Base-by-base conservation (phyloP, 2,113 vertebrate species). In the Myodes glareolus region DNA sequence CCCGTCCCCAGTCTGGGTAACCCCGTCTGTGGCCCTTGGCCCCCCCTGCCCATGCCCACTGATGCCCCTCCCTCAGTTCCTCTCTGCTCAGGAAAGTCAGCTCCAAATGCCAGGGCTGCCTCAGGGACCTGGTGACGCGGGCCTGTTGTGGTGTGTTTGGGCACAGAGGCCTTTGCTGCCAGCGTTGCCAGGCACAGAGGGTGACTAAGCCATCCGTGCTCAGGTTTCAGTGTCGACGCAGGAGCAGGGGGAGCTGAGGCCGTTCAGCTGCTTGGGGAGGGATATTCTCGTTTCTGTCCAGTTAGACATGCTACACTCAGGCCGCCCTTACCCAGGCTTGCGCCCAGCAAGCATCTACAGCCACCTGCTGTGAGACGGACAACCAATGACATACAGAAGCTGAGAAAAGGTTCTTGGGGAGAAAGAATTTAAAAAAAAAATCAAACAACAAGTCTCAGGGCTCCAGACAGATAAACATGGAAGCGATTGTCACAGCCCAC, bases 161-260 rank as follows among this genome's bases (percentile, higher is more conserved):
- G 85, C 11, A 42, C 29, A 33, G 94, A 96, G 95, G 88, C 4
- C 47, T 93, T 97, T 88, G 96, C 97, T 80, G 98, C 98, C 98
- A 98, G 67, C 94, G 98, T 98, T 99, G 89, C 98, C 98, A 98
- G 96, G 98, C 97, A 94, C 89, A 2, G 36, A 27, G 94, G 58
- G 95, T 98, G 98, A 98, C 97, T 98, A 97, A 98, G 98, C 97
- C 95, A 98, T 98, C 97, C 92, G 36, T 96, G 98, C 97, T 98
- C 98, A 97, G 97, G 97, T 98, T 98, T 98, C 98, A 97, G 98
- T 36, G 45, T 33, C 95, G 93, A 97, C 96, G 55, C 96, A 23
- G 58, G 58, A 84, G 14, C 58, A 63, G 91, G 65, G 0, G 94
- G 92, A 91, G 45, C 91, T 94, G 94, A 55, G 86, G 87, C 86